Percentiles rank a stretch among this genome's conserved stretches.
phyloP scores from a whole-genome alignment of 2,113 vertebrate species.

The Vidua chalybeata region DNA sequence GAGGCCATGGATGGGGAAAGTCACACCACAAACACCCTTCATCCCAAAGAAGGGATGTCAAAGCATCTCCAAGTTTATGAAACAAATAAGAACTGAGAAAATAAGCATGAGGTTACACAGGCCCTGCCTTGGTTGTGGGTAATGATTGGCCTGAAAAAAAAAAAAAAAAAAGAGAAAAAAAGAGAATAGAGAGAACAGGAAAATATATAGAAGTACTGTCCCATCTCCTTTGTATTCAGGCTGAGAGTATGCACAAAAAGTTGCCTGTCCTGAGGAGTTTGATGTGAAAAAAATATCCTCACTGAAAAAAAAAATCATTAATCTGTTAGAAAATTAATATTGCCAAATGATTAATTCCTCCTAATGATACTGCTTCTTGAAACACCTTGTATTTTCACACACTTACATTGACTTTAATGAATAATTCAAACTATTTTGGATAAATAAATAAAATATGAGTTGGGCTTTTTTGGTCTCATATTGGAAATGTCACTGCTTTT shows the following conservation, averaged over 20 bases:
- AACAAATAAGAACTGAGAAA: neutral
- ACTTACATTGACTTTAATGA: constrained; percentile 63
- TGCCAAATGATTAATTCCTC: constrained; percentile 25
- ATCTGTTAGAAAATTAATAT: constrained; percentile 26
- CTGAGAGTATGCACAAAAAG: neutral
- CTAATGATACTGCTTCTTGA: constrained; percentile 39
- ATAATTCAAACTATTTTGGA: constrained; percentile 72
- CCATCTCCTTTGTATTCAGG: neutral
- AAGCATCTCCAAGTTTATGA: neutral
- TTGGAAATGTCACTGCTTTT: constrained; percentile 57
- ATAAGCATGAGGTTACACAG: neutral
- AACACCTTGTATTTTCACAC: constrained; percentile 55
- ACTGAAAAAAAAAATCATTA: neutral
- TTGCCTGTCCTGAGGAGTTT: neutral
- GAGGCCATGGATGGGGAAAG: neutral
- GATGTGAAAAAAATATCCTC: neutral
- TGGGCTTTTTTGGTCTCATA: constrained; percentile 35
- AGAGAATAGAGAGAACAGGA: neutral
- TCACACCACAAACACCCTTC: neutral
- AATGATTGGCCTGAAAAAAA: neutral
- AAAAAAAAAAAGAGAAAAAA: neutral
- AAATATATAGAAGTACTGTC: neutral
- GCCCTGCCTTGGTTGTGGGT: neutral
- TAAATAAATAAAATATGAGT: constrained; percentile 74
- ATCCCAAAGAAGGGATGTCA: neutral